phyloP scores from a whole-genome alignment of 2,113 vertebrate genomes.

The Myiopsitta monachus region DNA sequence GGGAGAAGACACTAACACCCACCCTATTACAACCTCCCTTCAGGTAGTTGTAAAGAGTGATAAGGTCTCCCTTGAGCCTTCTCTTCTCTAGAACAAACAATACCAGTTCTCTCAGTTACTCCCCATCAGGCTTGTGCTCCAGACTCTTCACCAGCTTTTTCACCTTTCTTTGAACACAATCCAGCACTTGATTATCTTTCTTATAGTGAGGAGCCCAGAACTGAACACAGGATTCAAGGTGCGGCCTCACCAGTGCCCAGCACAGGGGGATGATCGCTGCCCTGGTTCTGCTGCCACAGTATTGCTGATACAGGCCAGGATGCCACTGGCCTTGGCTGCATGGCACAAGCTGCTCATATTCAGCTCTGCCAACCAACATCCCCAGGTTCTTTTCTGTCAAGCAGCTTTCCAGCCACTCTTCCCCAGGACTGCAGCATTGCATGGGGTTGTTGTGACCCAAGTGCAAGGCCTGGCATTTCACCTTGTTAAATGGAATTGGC shows the following conservation, averaged over 20 bases:
- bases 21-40: neutral
- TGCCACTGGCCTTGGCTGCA: neutral
- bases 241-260: neutral
- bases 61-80: neutral
- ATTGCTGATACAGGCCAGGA: neutral
- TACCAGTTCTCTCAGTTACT: neutral
- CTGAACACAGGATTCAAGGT: neutral
- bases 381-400: accelerated
- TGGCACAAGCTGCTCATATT: neutral
- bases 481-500: neutral
- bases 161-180: neutral
- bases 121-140: neutral
- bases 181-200: neutral
- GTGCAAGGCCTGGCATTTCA: accelerated
- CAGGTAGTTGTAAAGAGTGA: accelerated
- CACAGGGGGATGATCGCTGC: neutral
- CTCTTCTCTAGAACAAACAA: neutral
- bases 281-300: neutral
- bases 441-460: neutral
- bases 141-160: neutral
- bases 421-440: too few relatives aligned
- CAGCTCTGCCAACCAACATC: accelerated
- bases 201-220: neutral
- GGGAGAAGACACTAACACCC: too few relatives aligned
- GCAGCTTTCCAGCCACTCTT: neutral